phyloP scores from a whole-genome alignment of 2,888 invertebrate species.

The Caenorhabditis becei region DNA sequence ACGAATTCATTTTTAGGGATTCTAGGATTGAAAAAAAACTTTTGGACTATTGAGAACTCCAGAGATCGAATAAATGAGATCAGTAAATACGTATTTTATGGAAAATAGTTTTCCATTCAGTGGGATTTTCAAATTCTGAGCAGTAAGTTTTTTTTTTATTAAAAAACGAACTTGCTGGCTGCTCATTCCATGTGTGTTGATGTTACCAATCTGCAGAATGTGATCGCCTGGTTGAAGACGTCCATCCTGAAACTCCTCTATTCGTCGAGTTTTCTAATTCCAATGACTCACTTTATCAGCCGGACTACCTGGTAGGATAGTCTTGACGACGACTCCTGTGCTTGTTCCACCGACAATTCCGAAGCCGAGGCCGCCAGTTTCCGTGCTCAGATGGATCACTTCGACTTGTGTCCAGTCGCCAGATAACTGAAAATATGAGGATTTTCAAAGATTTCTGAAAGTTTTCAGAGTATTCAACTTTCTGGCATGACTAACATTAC shows the following conservation, averaged over 20 bases:
- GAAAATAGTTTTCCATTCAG: background rate
- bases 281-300: slow-evolving; percentile 89
- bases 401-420: slow-evolving; percentile 99
- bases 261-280: too few relatives aligned
- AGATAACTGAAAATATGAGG: slow-evolving; percentile 87
- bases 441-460: background rate
- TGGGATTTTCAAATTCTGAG: slow-evolving; percentile 5
- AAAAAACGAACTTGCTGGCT: slow-evolving; percentile 86
- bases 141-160: background rate
- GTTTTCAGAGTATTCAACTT: background rate
- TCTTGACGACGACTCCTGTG: slow-evolving; percentile 99
- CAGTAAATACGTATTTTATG: too few relatives aligned
- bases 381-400: slow-evolving; percentile 96
- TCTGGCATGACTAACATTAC: slow-evolving; percentile 48
- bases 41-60: too few relatives aligned
- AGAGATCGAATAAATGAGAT: too few relatives aligned
- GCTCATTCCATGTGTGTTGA: slow-evolving; percentile 90
- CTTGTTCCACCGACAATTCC: slow-evolving; percentile 96
- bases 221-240: slow-evolving; percentile 97
- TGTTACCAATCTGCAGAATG: slow-evolving; percentile 88
- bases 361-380: slow-evolving; percentile 89
- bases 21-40: too few relatives aligned
- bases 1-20: too few relatives aligned
- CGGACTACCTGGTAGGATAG: slow-evolving; percentile 96
- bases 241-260: slow-evolving; percentile 87